These are phyloP conservation scores for Pelobates cultripes DNA, from an alignment of 2,797 vertebrate genomes.

Conservation along the genomic window DNA sequence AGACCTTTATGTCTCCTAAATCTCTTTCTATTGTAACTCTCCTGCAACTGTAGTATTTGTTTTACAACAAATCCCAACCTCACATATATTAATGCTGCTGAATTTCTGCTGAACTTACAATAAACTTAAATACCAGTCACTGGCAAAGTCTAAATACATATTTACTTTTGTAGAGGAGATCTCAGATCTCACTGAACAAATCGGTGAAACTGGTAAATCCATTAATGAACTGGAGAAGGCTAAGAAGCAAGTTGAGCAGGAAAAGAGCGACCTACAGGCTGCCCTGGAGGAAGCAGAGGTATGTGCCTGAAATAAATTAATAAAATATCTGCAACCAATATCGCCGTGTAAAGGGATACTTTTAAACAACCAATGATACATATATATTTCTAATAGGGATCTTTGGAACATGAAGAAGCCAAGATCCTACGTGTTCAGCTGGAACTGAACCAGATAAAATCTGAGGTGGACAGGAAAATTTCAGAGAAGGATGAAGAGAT, in stretches of 20 bases:
- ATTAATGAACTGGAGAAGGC: constrained; percentile 80
- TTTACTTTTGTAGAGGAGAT: constrained; percentile 75
- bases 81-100: too few relatives aligned
- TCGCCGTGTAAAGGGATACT: background rate
- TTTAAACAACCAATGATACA: background rate
- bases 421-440: constrained; percentile 86
- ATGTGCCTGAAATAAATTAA: constrained; percentile 36
- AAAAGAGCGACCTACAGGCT: constrained; percentile 79
- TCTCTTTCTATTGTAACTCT: too few relatives aligned
- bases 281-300: constrained; percentile 75
- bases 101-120: too few relatives aligned
- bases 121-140: too few relatives aligned
- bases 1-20: too few relatives aligned
- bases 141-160: background rate
- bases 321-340: background rate
- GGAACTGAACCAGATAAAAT: constrained; percentile 86
- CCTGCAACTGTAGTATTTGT: too few relatives aligned
- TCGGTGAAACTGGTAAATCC: constrained; percentile 76
- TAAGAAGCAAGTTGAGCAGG: constrained; percentile 79
- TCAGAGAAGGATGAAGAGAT: constrained; percentile 91
- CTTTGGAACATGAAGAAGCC: constrained; percentile 87
- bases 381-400: constrained; percentile 71
- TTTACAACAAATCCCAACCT: too few relatives aligned
- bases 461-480: constrained; percentile 82
- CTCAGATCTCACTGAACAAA: constrained; percentile 79